phyloP scores from a whole-genome alignment of 2,888 invertebrate species.

The Eupithecia insigniata region DNA sequence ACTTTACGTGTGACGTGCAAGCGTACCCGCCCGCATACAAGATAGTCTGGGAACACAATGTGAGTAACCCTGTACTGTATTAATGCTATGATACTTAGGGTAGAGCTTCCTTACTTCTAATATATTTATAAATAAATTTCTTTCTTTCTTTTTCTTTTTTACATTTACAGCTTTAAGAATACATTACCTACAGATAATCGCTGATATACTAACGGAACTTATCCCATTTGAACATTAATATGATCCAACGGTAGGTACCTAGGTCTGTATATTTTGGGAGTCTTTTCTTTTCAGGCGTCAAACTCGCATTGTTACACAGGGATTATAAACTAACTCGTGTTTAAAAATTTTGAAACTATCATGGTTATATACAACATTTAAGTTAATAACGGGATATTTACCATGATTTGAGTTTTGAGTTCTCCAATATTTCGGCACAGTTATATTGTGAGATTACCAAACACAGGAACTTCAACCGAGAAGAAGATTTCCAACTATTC shows the following conservation, averaged over 20 bases:
- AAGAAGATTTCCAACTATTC: too few species aligned
- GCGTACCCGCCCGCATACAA: conserved; percentile 83
- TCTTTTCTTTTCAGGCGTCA: not conserved
- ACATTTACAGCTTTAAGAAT: not conserved
- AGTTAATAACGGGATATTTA: too few species aligned
- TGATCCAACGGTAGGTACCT: not conserved
- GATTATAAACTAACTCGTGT: not conserved
- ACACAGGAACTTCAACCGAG: too few species aligned
- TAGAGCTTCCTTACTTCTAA: not conserved
- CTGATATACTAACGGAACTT: not conserved
- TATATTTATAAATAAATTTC: too few species aligned
- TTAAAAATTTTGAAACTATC: too few species aligned
- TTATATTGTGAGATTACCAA: too few species aligned
- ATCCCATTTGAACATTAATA: not conserved
- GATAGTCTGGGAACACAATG: conserved; percentile 82
- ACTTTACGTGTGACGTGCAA: conserved; percentile 77
- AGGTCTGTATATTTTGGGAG: not conserved
- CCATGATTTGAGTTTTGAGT: too few species aligned
- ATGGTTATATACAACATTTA: too few species aligned
- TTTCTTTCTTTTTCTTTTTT: too few species aligned
- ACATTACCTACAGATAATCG: too few species aligned
- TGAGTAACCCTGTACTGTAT: conserved; percentile 56
- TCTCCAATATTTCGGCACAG: too few species aligned
- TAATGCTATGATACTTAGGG: not conserved
- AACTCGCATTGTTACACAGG: not conserved